Evolutionary conservation across 92 coral and sea anemone genomes (phyloP).

Genomic region (Isaurus tuberculatus): DNA sequence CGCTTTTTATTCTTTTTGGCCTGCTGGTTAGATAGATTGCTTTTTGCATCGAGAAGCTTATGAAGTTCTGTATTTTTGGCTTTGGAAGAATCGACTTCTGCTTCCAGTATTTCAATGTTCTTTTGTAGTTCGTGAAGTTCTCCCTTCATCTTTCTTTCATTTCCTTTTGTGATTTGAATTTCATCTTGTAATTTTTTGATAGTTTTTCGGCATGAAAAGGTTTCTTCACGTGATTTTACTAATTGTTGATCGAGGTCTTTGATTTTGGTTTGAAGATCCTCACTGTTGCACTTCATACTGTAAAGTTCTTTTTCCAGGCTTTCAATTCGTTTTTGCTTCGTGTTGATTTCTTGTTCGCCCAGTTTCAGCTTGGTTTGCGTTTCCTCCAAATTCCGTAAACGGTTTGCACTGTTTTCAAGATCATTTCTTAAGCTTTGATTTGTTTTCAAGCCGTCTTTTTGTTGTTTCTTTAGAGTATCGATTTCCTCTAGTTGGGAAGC

Average conservation of each 20-base stretch:
- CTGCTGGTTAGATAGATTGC: background rate
- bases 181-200: conserved; percentile 65
- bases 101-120: background rate
- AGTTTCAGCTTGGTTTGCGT: conserved; percentile 27
- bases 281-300: background rate
- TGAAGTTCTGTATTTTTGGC: conserved; percentile 12
- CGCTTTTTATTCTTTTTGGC: background rate
- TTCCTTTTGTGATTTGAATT: conserved; percentile 52
- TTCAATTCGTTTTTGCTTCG: conserved; percentile 34
- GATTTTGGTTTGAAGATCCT: conserved; percentile 24
- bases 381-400: conserved; percentile 23
- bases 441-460: conserved; percentile 45
- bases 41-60: background rate
- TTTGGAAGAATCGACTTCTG: background rate
- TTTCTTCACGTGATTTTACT: conserved; percentile 39
- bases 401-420: conserved; percentile 38
- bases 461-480: conserved; percentile 52
- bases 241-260: conserved; percentile 5
- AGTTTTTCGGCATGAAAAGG: conserved; percentile 52
- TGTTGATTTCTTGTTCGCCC: background rate
- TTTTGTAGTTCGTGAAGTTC: conserved; percentile 1
- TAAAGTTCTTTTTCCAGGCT: conserved; percentile 9
- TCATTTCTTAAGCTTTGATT: conserved; percentile 22
- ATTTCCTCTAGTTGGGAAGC: conserved; percentile 29
- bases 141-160: background rate